Evolutionary conservation across 2,113 vertebrate species (phyloP).

Genomic region (Dasyurus viverrinus): DNA sequence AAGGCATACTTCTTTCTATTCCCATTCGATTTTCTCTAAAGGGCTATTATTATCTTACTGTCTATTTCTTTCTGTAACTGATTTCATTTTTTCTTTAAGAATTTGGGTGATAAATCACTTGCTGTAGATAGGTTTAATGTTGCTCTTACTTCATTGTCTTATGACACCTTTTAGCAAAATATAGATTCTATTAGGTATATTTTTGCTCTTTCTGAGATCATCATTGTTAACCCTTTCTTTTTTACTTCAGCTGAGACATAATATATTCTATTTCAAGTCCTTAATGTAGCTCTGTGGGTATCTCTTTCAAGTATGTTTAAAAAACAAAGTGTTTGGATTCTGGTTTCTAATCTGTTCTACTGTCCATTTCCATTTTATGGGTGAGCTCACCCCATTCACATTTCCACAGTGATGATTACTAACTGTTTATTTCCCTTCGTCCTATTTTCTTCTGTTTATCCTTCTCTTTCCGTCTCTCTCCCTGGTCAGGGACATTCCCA

Average conservation of each 20-base stretch:
- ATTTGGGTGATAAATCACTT: background rate
- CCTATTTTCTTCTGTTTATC: background rate
- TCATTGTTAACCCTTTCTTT: background rate
- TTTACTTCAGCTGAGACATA: background rate
- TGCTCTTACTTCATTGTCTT: no score
- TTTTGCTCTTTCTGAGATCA: background rate
- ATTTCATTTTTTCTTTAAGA: background rate
- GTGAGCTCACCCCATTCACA: background rate
- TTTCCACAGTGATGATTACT: background rate
- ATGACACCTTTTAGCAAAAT: no score
- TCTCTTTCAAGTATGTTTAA: background rate
- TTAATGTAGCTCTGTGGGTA: background rate
- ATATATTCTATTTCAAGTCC: background rate
- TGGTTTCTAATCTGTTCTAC: background rate
- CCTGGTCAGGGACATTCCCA: background rate
- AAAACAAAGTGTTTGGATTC: background rate
- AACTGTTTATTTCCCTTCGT: background rate
- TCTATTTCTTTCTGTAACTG: background rate
- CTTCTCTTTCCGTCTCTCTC: background rate
- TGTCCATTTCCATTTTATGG: background rate
- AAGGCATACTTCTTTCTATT: background rate
- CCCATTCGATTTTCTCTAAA: background rate
- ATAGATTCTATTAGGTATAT: background rate
- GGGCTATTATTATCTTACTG: background rate
- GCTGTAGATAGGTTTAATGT: background rate